phyloP scores from a whole-genome alignment of 2,888 invertebrate species.

The Byasa hedistus region DNA sequence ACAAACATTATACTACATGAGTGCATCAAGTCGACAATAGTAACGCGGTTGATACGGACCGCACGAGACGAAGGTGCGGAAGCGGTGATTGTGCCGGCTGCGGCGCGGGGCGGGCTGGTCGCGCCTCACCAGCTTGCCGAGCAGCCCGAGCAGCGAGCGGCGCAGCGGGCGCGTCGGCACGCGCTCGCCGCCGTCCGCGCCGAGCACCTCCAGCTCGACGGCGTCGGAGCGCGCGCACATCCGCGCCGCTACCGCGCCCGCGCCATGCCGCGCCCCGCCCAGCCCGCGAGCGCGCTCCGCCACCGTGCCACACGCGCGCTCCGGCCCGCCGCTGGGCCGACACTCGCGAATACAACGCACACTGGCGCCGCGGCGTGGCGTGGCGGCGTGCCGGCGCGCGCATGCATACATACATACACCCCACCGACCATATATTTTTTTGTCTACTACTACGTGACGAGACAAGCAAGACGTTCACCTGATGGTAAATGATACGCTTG shows the following conservation, averaged over 20 bases:
- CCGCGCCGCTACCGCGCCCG: slow-evolving; percentile 85
- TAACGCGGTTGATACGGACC: slow-evolving; percentile 55
- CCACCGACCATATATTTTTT: too few relatives aligned
- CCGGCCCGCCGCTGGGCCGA: slow-evolving; percentile 50
- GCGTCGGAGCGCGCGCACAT: slow-evolving; percentile 90
- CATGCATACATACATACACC: slow-evolving; percentile 34
- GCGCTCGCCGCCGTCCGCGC: slow-evolving; percentile 88
- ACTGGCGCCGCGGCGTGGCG: slow-evolving; percentile 40
- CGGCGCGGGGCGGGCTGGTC: slow-evolving; percentile 70
- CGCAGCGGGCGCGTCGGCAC: slow-evolving; percentile 85
- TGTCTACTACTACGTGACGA: too few relatives aligned
- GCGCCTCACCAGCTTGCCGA: slow-evolving; percentile 82
- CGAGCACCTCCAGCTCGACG: slow-evolving; percentile 89
- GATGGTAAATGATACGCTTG: too few relatives aligned
- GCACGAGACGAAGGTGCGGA: slow-evolving; percentile 75
- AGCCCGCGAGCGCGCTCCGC: slow-evolving; percentile 52
- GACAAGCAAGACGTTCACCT: too few relatives aligned
- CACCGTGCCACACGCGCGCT: slow-evolving; percentile 47
- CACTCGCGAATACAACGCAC: slow-evolving; percentile 44
- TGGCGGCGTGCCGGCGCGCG: slow-evolving; percentile 43
- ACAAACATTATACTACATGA: neutral
- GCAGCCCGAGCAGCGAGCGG: slow-evolving; percentile 83
- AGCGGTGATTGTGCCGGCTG: slow-evolving; percentile 80
- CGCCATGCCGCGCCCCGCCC: slow-evolving; percentile 84
- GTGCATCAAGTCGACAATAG: neutral